Evolutionary conservation across 2,888 invertebrate genomes (phyloP).

Genomic region (Sesia apiformis): DNA sequence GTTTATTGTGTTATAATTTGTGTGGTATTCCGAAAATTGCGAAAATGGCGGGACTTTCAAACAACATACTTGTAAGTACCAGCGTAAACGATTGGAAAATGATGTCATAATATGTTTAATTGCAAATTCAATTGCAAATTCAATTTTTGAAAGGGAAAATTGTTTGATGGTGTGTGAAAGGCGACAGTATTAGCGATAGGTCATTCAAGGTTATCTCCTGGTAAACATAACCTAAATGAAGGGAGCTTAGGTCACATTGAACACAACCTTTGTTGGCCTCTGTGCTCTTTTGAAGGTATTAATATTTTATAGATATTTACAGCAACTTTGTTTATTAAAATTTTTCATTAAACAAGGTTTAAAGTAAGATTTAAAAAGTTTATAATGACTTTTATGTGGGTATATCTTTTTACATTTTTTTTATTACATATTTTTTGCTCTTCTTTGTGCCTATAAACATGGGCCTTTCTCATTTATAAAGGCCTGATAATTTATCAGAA

Average conservation of each 20-base stretch:
- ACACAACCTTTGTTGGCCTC: conserved; percentile 43
- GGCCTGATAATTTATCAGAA: too few relatives aligned
- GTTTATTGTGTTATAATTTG: conserved; percentile 1
- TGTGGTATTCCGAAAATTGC: conserved; percentile 3
- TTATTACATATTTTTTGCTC: too few relatives aligned
- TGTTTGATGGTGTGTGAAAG: conserved; percentile 4
- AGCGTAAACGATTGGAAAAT: background rate
- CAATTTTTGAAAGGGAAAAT: background rate
- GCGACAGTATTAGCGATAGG: conserved; percentile 32
- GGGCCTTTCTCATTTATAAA: too few relatives aligned
- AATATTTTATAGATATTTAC: too few relatives aligned
- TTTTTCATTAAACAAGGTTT: too few relatives aligned
- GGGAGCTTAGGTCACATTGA: conserved; percentile 51
- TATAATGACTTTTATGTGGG: too few relatives aligned
- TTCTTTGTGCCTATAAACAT: too few relatives aligned
- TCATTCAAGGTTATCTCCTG: conserved; percentile 71
- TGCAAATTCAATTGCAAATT: background rate
- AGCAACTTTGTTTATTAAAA: too few relatives aligned
- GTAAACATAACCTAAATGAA: conserved; percentile 57
- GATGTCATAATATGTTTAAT: too few relatives aligned
- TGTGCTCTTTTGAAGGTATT: too few relatives aligned
- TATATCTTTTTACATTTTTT: too few relatives aligned
- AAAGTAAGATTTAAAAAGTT: too few relatives aligned
- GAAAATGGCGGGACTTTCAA: conserved; percentile 46
- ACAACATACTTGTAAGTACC: conserved; percentile 16